Evolutionary conservation across 2,888 invertebrate species (phyloP).

Genomic region (Ptilodon capucinus): DNA sequence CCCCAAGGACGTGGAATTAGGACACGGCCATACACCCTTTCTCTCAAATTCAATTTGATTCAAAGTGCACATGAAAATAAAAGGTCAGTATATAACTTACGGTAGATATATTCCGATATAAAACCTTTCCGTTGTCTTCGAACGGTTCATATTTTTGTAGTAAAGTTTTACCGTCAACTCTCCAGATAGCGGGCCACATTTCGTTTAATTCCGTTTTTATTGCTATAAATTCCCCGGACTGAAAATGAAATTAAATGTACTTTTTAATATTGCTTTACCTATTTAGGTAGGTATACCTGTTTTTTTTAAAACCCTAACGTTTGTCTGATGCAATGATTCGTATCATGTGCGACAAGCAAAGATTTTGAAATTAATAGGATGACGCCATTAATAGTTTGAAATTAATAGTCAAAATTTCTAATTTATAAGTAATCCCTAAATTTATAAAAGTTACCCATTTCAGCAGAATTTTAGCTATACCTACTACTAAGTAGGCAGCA

Average conservation of each 20-base stretch:
- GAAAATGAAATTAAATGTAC: slow-evolving; percentile 60
- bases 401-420: too few species aligned
- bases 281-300: too few species aligned
- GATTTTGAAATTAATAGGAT: too few species aligned
- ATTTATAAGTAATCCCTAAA: too few species aligned
- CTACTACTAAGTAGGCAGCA: too few species aligned
- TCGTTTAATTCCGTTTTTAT: slow-evolving; percentile 90
- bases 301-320: too few species aligned
- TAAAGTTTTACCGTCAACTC: slow-evolving; percentile 92
- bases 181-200: slow-evolving; percentile 95
- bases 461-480: too few species aligned
- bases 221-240: slow-evolving; percentile 95
- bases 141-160: slow-evolving; percentile 93
- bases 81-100: slow-evolving; percentile 77
- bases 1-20: neutral
- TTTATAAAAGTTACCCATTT: too few species aligned
- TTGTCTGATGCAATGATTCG: neutral
- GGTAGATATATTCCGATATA: slow-evolving; percentile 93
- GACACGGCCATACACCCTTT: neutral
- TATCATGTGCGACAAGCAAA: neutral
- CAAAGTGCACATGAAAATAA: neutral
- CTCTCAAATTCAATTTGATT: neutral
- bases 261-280: too few species aligned
- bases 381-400: too few species aligned
- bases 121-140: slow-evolving; percentile 90